phyloP scores from a whole-genome alignment of 2,113 vertebrate genomes.

The Brachyhypopomus occidentalis region DNA sequence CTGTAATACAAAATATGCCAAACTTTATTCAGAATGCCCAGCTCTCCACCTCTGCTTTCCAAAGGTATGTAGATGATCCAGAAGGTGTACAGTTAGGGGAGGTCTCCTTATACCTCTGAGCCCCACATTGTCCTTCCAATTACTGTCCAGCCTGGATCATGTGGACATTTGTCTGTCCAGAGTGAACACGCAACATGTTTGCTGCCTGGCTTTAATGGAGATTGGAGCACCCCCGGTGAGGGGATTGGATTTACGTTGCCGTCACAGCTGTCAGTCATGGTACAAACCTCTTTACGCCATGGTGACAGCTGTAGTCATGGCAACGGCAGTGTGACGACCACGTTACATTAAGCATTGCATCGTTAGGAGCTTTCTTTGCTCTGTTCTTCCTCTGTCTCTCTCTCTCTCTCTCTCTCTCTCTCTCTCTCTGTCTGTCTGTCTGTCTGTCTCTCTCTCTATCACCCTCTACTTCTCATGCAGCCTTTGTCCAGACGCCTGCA shows the following conservation, averaged over 20 bases:
- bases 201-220: conserved; percentile 44
- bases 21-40: too few relatives aligned
- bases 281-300: conserved; percentile 48
- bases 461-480: neutral
- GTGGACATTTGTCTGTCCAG: neutral
- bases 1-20: too few relatives aligned
- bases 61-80: too few relatives aligned
- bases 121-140: neutral
- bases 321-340: conserved; percentile 63
- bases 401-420: neutral
- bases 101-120: too few relatives aligned
- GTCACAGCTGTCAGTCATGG: conserved; percentile 68
- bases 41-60: too few relatives aligned
- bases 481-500: neutral
- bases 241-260: conserved; percentile 64
- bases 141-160: neutral
- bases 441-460: neutral
- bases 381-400: conserved; percentile 1
- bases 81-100: too few relatives aligned
- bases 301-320: conserved; percentile 69
- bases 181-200: neutral
- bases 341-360: conserved; percentile 38
- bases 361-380: conserved; percentile 12
- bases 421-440: neutral
- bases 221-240: conserved; percentile 35